These are phyloP conservation scores for Apis dorsata DNA, from an alignment of 1,140 invertebrate genomes.

Conservation along the genomic window DNA sequence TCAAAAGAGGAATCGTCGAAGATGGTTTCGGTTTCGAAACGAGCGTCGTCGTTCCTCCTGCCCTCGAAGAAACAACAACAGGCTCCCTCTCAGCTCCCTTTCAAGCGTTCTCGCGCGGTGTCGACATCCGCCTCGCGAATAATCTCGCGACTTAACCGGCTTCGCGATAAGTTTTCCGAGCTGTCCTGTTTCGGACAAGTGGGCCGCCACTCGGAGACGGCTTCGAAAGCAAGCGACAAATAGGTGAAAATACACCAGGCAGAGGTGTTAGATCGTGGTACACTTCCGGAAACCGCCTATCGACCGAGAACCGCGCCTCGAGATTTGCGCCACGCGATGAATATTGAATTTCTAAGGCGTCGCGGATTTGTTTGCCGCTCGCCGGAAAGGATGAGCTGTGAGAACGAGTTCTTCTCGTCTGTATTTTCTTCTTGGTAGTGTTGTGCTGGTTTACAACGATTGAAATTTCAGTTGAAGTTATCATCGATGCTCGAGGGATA, in stretches of 20 bases:
- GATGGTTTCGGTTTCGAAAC: slow-evolving; percentile 40
- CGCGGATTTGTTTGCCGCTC: neutral
- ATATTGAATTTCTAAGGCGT: slow-evolving; percentile 27
- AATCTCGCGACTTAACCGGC: slow-evolving; percentile 28
- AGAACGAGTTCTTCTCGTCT: neutral
- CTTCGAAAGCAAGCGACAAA: slow-evolving; percentile 2
- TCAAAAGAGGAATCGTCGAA: slow-evolving; percentile 27
- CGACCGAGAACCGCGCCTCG: slow-evolving; percentile 9
- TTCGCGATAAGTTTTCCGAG: no score
- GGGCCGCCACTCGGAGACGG: neutral
- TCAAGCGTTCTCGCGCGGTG: neutral
- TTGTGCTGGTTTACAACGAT: neutral
- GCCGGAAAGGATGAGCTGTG: no score
- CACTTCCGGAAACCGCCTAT: neutral
- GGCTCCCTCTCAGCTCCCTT: no score
- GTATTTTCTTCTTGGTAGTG: neutral
- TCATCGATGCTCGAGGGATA: no score
- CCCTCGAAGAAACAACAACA: slow-evolving; percentile 17
- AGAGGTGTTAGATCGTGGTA: no score
- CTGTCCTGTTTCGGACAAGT: neutral
- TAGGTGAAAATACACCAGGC: neutral
- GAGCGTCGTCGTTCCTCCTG: neutral
- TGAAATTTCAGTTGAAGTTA: neutral
- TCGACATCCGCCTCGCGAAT: neutral
- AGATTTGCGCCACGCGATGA: slow-evolving; percentile 22